Evolutionary conservation across 2,888 invertebrate genomes (phyloP).

Genomic region (Halocaridina rubra): DNA sequence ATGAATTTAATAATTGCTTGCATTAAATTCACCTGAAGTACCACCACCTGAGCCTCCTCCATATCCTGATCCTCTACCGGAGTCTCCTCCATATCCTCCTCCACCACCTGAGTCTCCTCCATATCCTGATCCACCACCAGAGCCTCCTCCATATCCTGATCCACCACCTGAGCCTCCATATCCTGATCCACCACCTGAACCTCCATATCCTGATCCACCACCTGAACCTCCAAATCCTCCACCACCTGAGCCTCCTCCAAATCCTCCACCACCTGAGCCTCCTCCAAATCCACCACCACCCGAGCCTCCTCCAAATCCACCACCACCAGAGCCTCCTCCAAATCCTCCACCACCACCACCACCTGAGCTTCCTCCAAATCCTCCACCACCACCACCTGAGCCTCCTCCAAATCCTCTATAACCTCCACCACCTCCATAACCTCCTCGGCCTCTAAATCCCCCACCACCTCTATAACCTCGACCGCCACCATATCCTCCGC

Average conservation of each 20-base stretch:
- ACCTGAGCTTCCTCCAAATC: neutral
- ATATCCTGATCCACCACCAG: neutral
- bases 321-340: no score
- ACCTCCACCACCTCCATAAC: neutral
- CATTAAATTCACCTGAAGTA: no score
- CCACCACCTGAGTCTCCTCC: neutral
- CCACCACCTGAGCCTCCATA: neutral
- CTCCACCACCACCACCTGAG: neutral
- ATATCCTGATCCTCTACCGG: no score
- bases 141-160: neutral
- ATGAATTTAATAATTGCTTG: no score
- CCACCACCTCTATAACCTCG: neutral
- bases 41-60: no score
- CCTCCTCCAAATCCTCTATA: neutral
- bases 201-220: neutral
- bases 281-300: neutral
- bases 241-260: neutral
- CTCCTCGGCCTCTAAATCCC: neutral
- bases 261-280: neutral
- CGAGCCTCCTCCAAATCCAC: neutral
- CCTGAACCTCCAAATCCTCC: neutral
- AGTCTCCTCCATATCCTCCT: no score
- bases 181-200: neutral
- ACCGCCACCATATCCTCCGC: constrained; percentile 49
- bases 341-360: neutral